Percentiles rank a stretch among this genome's conserved stretches.
These are phyloP conservation scores for Hermaeophaga mercurialis DNA, from an alignment of 2,888 invertebrate species.

Conservation along the genomic window DNA sequence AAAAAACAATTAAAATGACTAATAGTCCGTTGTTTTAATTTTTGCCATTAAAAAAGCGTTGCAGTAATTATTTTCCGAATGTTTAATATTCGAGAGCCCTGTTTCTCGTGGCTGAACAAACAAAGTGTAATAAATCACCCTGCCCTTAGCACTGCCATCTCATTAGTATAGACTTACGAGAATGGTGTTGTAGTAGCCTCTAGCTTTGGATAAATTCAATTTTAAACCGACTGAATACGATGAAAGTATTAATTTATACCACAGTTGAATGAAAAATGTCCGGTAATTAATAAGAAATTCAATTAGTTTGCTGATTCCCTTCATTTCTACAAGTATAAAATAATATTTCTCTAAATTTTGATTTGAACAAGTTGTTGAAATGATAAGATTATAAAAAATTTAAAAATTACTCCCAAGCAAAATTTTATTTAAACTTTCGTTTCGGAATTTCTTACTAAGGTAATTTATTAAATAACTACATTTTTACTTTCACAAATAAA, in stretches of 20 bases:
- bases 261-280: conserved; percentile 48
- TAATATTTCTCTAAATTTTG: no score
- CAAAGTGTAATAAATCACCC: conserved; percentile 35
- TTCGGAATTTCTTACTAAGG: no score
- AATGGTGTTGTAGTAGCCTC: conserved; percentile 37
- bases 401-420: no score
- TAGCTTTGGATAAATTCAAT: conserved; percentile 50
- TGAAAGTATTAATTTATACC: conserved; percentile 56
- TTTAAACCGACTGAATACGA: conserved; percentile 53
- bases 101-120: conserved; percentile 16
- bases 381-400: no score
- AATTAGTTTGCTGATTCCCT: no score
- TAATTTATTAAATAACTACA: no score
- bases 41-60: conserved; percentile 4
- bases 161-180: conserved; percentile 47
- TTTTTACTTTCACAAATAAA: no score
- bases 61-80: conserved; percentile 4
- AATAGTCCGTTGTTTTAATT: background rate
- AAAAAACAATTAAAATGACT: background rate
- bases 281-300: conserved; percentile 50
- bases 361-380: no score
- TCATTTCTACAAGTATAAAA: no score
- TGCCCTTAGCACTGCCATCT: conserved; percentile 40
- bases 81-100: conserved; percentile 10
- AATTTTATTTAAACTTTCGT: no score